Percentiles rank a stretch among this genome's conserved stretches.
These are phyloP conservation scores for Harpagus bidentatus DNA, from an alignment of 2,113 vertebrate species.

Conservation along the genomic window DNA sequence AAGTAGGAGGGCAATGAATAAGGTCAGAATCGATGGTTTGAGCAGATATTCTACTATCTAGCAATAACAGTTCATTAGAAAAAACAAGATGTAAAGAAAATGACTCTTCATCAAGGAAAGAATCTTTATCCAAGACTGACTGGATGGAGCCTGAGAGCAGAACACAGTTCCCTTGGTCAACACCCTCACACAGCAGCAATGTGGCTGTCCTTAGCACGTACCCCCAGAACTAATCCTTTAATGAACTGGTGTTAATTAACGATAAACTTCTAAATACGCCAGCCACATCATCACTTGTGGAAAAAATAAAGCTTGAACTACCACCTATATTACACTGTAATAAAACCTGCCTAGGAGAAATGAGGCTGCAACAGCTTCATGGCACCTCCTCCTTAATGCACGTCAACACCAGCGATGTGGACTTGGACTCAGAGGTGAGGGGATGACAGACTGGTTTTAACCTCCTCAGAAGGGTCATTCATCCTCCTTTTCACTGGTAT, in stretches of 20 bases:
- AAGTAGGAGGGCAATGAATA: not conserved
- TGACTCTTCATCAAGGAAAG: not conserved
- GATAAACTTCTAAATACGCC: not conserved
- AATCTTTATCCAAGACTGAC: not conserved
- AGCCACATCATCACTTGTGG: not conserved
- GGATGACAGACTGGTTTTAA: not conserved
- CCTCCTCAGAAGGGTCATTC: not conserved
- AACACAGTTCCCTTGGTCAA: not conserved
- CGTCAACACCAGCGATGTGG: not conserved
- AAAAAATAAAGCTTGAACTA: not conserved
- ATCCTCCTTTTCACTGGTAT: not conserved
- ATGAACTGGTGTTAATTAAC: not conserved
- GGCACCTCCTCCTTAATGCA: not conserved
- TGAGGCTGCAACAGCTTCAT: not conserved
- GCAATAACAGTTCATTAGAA: not conserved
- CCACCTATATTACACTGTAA: not conserved
- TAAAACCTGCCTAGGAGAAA: not conserved
- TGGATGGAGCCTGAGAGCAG: not conserved
- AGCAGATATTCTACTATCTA: not conserved
- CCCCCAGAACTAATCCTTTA: not conserved
- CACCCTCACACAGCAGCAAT: not conserved
- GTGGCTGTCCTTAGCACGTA: rapidly evolving
- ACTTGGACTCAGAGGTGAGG: not conserved
- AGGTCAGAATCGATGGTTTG: not conserved
- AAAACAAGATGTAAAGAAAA: not conserved